phyloP scores from a whole-genome alignment of 2,797 vertebrate genomes.

The Chaetophractus vellerosus region DNA sequence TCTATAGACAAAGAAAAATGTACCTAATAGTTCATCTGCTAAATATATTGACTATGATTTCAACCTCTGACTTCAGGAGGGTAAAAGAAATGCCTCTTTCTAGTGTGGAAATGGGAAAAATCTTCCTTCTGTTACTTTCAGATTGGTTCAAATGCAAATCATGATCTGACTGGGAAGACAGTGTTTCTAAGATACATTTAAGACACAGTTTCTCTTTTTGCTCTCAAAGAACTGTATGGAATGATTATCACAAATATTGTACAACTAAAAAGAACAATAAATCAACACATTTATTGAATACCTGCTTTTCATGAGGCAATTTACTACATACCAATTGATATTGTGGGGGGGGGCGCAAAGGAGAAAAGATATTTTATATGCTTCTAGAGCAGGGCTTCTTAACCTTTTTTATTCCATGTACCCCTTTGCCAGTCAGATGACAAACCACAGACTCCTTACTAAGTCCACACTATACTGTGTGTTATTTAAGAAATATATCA shows the following conservation, averaged over 20 bases:
- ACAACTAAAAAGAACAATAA: slow-evolving; percentile 35
- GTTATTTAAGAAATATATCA: too few species aligned
- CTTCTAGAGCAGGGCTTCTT: neutral
- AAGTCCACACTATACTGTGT: too few species aligned
- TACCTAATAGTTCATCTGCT: slow-evolving; percentile 47
- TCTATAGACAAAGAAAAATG: slow-evolving; percentile 74
- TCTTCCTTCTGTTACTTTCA: neutral
- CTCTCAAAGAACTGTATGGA: neutral
- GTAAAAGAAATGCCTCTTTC: slow-evolving; percentile 35
- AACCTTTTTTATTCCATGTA: too few species aligned
- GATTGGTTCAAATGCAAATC: neutral
- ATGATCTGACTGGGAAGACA: neutral
- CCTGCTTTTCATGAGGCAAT: slow-evolving; percentile 1
- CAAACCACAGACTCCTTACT: too few species aligned
- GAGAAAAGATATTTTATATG: neutral
- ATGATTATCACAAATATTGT: slow-evolving; percentile 31
- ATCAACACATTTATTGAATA: slow-evolving; percentile 44
- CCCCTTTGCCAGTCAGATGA: too few species aligned
- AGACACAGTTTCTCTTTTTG: neutral
- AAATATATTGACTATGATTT: slow-evolving; percentile 66
- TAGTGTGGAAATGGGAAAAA: slow-evolving; percentile 33
- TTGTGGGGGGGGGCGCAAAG: rapidly evolving
- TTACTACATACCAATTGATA: neutral
- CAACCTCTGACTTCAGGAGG: neutral
- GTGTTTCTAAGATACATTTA: neutral